A percentile compares a stretch with the other conserved stretches of the same genome.
Conservation (phyloP, 1,140 invertebrate species). For the Orchesella cincta region DNA sequence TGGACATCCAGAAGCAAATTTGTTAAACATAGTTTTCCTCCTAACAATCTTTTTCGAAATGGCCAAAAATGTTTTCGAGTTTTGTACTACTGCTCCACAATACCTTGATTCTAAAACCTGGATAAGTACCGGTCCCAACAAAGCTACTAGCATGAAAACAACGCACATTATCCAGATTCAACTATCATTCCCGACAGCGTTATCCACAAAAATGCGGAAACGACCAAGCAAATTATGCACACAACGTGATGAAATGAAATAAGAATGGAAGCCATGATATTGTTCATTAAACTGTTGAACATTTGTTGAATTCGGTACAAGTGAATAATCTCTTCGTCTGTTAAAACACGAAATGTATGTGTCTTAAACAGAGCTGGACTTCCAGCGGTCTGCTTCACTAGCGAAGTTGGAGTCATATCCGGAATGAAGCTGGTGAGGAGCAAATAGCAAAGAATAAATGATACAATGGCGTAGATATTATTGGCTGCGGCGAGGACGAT, state of each 20-base stretch:
- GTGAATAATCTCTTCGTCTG: background rate
- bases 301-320: background rate
- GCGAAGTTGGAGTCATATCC: background rate
- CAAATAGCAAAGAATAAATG: background rate
- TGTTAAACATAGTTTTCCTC: too few relatives aligned
- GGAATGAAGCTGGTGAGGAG: background rate
- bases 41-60: too few relatives aligned
- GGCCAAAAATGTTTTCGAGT: too few relatives aligned
- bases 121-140: too few relatives aligned
- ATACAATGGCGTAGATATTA: background rate
- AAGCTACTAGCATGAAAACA: too few relatives aligned
- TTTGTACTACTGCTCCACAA: too few relatives aligned
- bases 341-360: background rate
- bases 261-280: background rate
- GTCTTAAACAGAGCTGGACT: background rate
- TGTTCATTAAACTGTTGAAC: background rate
- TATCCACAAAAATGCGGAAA: too few relatives aligned
- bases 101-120: too few relatives aligned
- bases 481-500: background rate
- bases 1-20: too few relatives aligned
- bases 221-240: too few relatives aligned
- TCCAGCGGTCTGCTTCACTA: background rate
- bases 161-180: too few relatives aligned
- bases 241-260: conserved; percentile 1
- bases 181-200: too few relatives aligned